phyloP scores from a whole-genome alignment of 2,797 vertebrate genomes.

The Staurois parvus region DNA sequence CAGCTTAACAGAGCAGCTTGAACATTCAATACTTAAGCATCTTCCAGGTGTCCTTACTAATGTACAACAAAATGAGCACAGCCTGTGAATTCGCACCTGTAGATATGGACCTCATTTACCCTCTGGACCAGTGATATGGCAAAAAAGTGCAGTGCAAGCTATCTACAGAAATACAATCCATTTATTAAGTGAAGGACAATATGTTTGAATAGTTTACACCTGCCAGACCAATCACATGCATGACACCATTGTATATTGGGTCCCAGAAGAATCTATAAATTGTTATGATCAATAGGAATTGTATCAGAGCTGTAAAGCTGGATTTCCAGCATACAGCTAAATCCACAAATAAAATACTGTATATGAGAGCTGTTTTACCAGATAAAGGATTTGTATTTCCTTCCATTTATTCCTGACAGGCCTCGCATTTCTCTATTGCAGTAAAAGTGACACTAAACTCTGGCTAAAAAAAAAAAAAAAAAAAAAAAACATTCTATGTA shows the following conservation, averaged over 20 bases:
- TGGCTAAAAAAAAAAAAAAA: no score
- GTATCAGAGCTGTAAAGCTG: no score
- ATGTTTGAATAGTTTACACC: neutral
- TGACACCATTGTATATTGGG: neutral
- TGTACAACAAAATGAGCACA: neutral
- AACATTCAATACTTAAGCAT: slow-evolving; percentile 31
- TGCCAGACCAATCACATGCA: neutral
- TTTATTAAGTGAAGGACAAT: neutral
- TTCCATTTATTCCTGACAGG: no score
- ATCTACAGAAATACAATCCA: neutral
- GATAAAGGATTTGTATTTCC: no score
- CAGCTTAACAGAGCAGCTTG: slow-evolving; percentile 42
- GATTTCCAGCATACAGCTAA: no score
- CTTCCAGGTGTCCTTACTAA: slow-evolving; percentile 43
- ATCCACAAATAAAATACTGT: no score
- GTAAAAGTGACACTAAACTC: no score
- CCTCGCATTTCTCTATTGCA: no score
- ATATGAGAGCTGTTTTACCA: no score
- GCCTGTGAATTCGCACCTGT: slow-evolving; percentile 10
- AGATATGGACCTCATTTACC: neutral
- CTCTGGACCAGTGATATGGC: neutral
- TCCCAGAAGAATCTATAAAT: no score
- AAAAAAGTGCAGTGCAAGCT: neutral
- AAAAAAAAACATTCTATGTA: no score
- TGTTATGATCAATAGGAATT: no score